Conservation (phyloP, 2,797 vertebrate genomes). For the Stomatorhinus walkeri region DNA sequence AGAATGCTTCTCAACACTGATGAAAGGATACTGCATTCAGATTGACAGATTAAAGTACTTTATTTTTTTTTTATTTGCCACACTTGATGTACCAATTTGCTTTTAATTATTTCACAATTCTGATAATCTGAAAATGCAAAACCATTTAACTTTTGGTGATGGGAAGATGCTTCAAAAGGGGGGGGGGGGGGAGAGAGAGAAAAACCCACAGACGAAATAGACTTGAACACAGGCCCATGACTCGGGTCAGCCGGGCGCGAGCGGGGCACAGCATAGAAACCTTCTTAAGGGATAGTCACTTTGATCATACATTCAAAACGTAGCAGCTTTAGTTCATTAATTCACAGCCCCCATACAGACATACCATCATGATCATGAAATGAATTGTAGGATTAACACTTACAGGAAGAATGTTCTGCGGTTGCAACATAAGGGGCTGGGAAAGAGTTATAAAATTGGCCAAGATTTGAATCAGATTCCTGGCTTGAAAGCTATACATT, state of each 20-base stretch:
- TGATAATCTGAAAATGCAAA: conserved; percentile 18
- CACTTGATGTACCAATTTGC: conserved; percentile 11
- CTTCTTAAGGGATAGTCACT: conserved; percentile 16
- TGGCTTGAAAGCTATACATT: not conserved
- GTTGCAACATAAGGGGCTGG: not conserved
- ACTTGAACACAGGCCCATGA: not conserved
- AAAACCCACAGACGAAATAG: not conserved
- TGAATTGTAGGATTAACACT: not conserved
- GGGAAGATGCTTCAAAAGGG: not conserved
- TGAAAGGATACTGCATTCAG: not conserved
- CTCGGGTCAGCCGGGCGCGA: not conserved
- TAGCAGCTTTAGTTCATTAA: conserved; percentile 21
- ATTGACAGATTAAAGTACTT: conserved; percentile 16
- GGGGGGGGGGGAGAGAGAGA: not conserved
- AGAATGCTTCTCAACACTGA: not conserved
- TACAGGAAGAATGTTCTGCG: not conserved
- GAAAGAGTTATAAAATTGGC: not conserved
- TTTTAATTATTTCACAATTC: conserved; percentile 13
- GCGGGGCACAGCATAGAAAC: not conserved
- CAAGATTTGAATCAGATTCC: not conserved
- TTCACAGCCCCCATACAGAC: not conserved
- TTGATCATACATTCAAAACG: conserved; percentile 22
- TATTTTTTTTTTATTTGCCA: conserved; percentile 20
- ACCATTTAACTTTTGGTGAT: not conserved
- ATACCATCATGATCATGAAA: not conserved